Evolutionary conservation across 2,888 invertebrate genomes (phyloP).

Genomic region (Tortrix viridana): DNA sequence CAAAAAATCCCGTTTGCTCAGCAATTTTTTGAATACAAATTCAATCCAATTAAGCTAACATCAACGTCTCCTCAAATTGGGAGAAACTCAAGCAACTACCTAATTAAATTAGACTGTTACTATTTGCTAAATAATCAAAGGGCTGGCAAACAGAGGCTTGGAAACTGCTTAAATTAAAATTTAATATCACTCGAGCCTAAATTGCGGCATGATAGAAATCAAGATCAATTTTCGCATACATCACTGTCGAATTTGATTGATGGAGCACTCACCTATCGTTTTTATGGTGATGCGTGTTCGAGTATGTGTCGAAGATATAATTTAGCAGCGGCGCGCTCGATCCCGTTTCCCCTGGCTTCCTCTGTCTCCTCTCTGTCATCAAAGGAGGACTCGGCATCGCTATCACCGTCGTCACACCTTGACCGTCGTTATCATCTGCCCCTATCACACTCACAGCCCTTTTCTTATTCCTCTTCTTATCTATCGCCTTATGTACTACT

Average conservation of each 20-base stretch:
- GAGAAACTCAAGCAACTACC: constrained; percentile 17
- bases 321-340: constrained; percentile 76
- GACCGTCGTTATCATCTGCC: constrained; percentile 46
- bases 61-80: constrained; percentile 17
- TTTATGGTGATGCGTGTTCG: constrained; percentile 74
- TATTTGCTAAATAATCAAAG: constrained; percentile 29
- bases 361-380: constrained; percentile 56
- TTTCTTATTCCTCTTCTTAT: constrained; percentile 57
- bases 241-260: constrained; percentile 33
- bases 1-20: background rate
- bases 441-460: constrained; percentile 61
- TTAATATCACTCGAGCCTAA: background rate
- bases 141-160: constrained; percentile 12
- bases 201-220: background rate
- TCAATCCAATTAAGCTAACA: constrained; percentile 18
- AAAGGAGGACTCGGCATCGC: constrained; percentile 54
- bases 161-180: constrained; percentile 30
- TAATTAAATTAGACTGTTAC: constrained; percentile 29
- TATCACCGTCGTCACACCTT: constrained; percentile 44
- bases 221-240: constrained; percentile 23
- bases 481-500: constrained; percentile 48
- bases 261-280: constrained; percentile 68
- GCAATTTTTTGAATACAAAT: constrained; percentile 8
- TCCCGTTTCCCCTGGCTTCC: constrained; percentile 72
- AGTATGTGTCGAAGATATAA: constrained; percentile 78